phyloP scores from a whole-genome alignment of 2,888 invertebrate species.

The Pterobdella sp. region DNA sequence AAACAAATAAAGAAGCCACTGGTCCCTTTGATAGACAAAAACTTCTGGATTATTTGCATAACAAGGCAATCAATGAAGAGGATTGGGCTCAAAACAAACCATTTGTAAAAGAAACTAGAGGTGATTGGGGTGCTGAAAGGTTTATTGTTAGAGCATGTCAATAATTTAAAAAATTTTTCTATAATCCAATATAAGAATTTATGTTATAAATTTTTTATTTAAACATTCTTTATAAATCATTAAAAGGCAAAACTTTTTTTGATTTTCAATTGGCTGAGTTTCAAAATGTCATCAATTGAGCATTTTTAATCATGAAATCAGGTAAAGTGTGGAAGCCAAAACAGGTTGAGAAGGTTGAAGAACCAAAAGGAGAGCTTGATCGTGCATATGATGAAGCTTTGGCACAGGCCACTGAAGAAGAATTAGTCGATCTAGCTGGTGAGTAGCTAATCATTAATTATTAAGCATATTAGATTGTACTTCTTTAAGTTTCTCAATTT shows the following conservation, averaged over 20 bases:
- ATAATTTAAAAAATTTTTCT: too few relatives aligned
- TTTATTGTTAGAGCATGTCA: too few relatives aligned
- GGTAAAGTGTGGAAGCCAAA: conserved; percentile 52
- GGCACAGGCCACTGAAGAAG: conserved; percentile 58
- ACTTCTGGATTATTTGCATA: conserved; percentile 59
- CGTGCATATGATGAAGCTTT: conserved; percentile 48
- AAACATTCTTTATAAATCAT: too few relatives aligned
- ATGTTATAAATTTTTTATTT: too few relatives aligned
- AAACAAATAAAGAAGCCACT: conserved; percentile 87
- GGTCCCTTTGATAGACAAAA: conserved; percentile 85
- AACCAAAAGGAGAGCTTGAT: conserved; percentile 40
- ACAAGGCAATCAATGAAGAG: conserved; percentile 93
- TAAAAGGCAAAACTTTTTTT: too few relatives aligned
- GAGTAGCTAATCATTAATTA: conserved; percentile 24
- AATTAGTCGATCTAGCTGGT: conserved; percentile 90
- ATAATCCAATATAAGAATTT: too few relatives aligned
- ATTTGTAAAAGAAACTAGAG: conserved; percentile 73
- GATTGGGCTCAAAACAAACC: conserved; percentile 93
- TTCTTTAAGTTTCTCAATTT: too few relatives aligned
- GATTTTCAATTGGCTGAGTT: background rate
- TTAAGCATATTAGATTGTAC: background rate
- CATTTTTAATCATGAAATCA: conserved; percentile 35
- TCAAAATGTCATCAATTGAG: background rate
- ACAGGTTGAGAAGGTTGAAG: conserved; percentile 41
- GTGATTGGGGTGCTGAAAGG: too few relatives aligned